Evolutionary conservation across 2,797 vertebrate species (phyloP), one percentile per base, ranked within the genome.

Genomic region (Halcyon chelicuti): DNA sequence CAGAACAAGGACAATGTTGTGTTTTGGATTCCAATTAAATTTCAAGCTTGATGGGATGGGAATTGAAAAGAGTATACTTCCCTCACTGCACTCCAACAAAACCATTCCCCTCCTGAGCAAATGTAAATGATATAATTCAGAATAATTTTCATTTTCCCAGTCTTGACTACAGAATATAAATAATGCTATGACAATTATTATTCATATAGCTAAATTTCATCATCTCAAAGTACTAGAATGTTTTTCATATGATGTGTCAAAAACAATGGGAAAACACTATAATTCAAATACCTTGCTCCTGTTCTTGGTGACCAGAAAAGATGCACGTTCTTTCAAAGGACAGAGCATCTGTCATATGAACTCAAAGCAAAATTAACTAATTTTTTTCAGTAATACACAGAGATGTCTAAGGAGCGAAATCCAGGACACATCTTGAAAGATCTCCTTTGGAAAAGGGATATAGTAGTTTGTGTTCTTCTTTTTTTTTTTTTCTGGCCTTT

Each of bases 211-310:
- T 57, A 31, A 47, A 86, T 81, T 63, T 86, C 23, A 40, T 60
- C 65, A 29, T 75, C 66, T 85, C 51, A 40, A 55, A 31, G 3
- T 85, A 81, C 20, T 88, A 73, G 20, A 17, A 2, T 91, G 6
- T 31, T 89, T 79, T 93, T 77, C 40, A 82, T 23, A 76, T 22
- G 12, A 86, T 67, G 39, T 93, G 23, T 91, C 49, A 72, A 67
- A 81, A 67, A 7, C 40, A 67, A 35, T 78, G 84, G 73, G 77
- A 97, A 96, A 73, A 46, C 28, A 90, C 31, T 58, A 14, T 91
- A 55, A 82, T 92, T 93, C 83, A 90, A 84, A 61, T 60, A 67
- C 33, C 58, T 75, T 65, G 58, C 61, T 29, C 73, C 54, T 88
- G 65, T 51, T 62, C 14, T 55, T 49, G 37, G 3, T 78, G 29